Evolutionary conservation across 2,113 vertebrate genomes (phyloP), one percentile per base, ranked within the genome.

Genomic region (Numida meleagris): DNA sequence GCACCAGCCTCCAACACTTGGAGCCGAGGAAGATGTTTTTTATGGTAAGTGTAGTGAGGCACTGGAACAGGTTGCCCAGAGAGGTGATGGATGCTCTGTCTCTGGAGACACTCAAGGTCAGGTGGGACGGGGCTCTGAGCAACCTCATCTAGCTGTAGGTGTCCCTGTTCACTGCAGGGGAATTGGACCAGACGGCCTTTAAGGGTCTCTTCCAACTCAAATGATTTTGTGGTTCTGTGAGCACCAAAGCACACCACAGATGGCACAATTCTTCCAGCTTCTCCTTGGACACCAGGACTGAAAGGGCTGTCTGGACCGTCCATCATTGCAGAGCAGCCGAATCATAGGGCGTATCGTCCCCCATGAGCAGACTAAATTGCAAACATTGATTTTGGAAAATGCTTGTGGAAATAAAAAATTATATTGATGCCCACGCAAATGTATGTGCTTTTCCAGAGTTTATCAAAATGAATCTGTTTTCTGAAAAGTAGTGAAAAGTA

Each of bases 351-450:
- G 8, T 17, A 36, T 70, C 3, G 0, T 70, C 4, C 34, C 40
- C 55, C 83, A n/a, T 13, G 14, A 78, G 9, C 46, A 10, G 25
- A 7, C 31, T 81, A 82, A 91, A 11, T 27, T 20, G 12, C 43
- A 82, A 57, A 43, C 57, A 85, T 0, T 61, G 5, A 3, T 29
- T 79, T 82, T 76, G 24, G 46, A 85, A 82, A 81, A 87, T 4
- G 1, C 1, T 3, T 0, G 0, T 15, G 29, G 65, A 82, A 68
- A 42, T 66, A 20, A 11, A 73, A 85, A 85, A 80, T 66, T 2
- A 10, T 85, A 48, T 78, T 94, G 87, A 72, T 13, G 46, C 4
- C 12, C 34, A 61, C 57, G 46, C 23, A 76, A 89, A 84, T 46
- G 16, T 31, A 63, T 51, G n/a, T 89, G 61, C 19, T 86, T 59